Conservation (phyloP, 2,888 invertebrate genomes). For the Myopa testacea region DNA sequence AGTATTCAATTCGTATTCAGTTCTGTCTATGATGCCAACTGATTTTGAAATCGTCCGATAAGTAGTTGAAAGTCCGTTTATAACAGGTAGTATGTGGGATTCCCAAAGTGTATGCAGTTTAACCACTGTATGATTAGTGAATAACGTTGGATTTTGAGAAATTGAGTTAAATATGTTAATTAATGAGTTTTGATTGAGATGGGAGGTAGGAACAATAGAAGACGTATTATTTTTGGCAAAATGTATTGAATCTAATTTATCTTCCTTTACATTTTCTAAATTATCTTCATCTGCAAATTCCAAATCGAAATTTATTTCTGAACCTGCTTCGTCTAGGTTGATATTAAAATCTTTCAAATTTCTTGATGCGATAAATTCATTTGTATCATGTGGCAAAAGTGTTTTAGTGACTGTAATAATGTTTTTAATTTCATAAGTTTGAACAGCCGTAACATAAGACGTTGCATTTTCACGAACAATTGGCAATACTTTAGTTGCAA, state of each 20-base stretch:
- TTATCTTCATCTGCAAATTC: constrained; percentile 86
- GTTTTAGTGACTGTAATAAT: constrained; percentile 92
- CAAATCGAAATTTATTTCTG: constrained; percentile 85
- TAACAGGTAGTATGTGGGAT: constrained; percentile 83
- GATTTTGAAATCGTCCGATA: constrained; percentile 84
- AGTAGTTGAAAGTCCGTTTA: constrained; percentile 80
- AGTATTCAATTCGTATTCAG: constrained; percentile 79
- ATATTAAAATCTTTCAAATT: constrained; percentile 90
- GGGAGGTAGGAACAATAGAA: constrained; percentile 36
- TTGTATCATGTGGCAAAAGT: constrained; percentile 86
- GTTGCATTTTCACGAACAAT: constrained; percentile 80
- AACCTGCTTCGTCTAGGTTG: constrained; percentile 88
- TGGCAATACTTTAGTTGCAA: constrained; percentile 90
- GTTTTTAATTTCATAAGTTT: constrained; percentile 88
- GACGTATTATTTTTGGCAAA: neutral
- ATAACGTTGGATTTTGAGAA: constrained; percentile 75
- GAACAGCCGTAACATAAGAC: constrained; percentile 83
- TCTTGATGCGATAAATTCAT: constrained; percentile 87
- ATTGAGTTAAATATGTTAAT: constrained; percentile 77
- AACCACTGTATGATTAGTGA: constrained; percentile 82
- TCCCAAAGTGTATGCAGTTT: constrained; percentile 84
- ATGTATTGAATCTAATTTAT: constrained; percentile 32
- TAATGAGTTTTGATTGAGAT: constrained; percentile 72
- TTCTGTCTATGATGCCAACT: constrained; percentile 82
- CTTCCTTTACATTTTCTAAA: constrained; percentile 67